phyloP scores from a whole-genome alignment of 2,797 vertebrate species.

The Siniperca scherzeri region DNA sequence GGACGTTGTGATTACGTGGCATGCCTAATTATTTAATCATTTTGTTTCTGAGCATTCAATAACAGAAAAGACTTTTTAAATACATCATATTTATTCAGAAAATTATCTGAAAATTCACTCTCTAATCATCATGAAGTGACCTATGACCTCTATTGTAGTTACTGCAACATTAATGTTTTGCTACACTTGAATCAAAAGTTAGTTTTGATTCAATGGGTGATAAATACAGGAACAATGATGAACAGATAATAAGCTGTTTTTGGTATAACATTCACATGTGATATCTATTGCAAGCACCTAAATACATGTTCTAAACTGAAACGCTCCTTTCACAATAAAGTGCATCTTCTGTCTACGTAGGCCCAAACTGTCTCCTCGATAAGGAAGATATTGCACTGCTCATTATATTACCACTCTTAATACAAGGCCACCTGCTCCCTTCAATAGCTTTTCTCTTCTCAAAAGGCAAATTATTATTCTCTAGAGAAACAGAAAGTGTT shows the following conservation, averaged over 20 bases:
- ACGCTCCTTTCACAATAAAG: slow-evolving; percentile 72
- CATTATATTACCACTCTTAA: slow-evolving; percentile 25
- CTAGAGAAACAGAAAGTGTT: slow-evolving; percentile 49
- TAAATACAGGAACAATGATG: slow-evolving; percentile 57
- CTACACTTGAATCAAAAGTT: slow-evolving; percentile 73
- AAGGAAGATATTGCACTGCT: slow-evolving; percentile 70
- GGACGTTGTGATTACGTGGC: rapidly evolving
- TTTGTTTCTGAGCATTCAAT: neutral
- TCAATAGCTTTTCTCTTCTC: slow-evolving; percentile 36
- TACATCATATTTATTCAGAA: slow-evolving; percentile 79
- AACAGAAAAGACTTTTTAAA: slow-evolving; percentile 44
- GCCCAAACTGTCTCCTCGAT: slow-evolving; percentile 34
- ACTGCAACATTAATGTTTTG: slow-evolving; percentile 67
- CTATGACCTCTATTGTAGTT: slow-evolving; percentile 42
- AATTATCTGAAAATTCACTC: slow-evolving; percentile 64
- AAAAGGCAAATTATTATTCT: slow-evolving; percentile 58
- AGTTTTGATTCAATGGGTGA: slow-evolving; percentile 58
- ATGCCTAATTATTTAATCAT: rapidly evolving
- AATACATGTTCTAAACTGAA: slow-evolving; percentile 56
- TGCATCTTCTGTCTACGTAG: slow-evolving; percentile 67
- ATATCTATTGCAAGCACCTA: slow-evolving; percentile 70
- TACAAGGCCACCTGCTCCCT: slow-evolving; percentile 57
- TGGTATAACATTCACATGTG: slow-evolving; percentile 75
- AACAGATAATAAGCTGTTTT: slow-evolving; percentile 58
- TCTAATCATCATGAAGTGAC: slow-evolving; percentile 52